phyloP scores from a whole-genome alignment of 37 sponge, comb jelly and placozoan genomes.

The Mnemiopsis leidyi region DNA sequence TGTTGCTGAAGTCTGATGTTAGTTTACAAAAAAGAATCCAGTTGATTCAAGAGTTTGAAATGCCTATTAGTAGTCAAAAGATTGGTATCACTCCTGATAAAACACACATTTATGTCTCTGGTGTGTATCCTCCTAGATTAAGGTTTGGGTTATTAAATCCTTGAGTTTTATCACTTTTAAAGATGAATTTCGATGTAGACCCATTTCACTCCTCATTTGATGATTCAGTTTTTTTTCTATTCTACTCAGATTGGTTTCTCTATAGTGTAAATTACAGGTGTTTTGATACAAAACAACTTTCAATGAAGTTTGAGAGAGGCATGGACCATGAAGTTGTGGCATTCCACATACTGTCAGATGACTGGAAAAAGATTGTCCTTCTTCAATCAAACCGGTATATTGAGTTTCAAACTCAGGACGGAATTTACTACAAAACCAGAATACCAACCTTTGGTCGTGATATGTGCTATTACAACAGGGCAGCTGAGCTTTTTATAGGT shows the following conservation, averaged over 20 bases:
- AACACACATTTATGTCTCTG: conserved; percentile 81
- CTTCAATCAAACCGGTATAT: conserved; percentile 81
- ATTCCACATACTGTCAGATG: conserved; percentile 83
- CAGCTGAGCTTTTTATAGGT: conserved; percentile 90
- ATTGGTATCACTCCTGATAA: conserved; percentile 75
- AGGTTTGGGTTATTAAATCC: not conserved
- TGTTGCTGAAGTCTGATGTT: conserved; percentile 81
- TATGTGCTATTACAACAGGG: conserved; percentile 84
- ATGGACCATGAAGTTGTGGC: conserved; percentile 84
- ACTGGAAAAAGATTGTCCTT: conserved; percentile 89
- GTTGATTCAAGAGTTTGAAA: conserved; percentile 90
- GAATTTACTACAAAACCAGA: conserved; percentile 82
- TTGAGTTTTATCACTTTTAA: not conserved
- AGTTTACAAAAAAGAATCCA: conserved; percentile 79
- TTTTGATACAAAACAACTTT: conserved; percentile 88
- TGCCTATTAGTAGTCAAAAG: conserved; percentile 81
- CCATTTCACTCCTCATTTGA: too few species aligned
- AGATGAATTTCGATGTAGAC: too few species aligned
- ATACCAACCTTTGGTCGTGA: conserved; percentile 94
- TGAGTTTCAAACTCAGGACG: conserved; percentile 90
- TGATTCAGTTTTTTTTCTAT: too few species aligned
- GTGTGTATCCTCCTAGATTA: conserved; percentile 67
- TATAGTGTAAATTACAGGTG: conserved; percentile 67
- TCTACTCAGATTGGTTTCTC: too few species aligned
- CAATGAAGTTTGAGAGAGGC: conserved; percentile 97